Evolutionary conservation across 2,113 vertebrate species (phyloP).

Genomic region (Labeo catla): DNA sequence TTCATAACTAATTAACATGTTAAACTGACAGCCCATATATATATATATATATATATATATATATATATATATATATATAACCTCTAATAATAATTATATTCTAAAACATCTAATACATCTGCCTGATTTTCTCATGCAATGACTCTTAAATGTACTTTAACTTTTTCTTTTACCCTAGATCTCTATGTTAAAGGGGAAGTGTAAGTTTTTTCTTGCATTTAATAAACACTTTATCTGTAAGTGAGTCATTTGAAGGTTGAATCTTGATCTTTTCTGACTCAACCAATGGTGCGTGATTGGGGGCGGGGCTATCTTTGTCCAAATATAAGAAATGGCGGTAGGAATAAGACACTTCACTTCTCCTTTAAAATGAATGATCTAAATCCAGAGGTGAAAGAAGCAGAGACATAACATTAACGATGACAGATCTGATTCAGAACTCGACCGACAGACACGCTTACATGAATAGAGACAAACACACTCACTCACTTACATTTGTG

Average conservation of each 20-base stretch:
- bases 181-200: not conserved
- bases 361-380: not conserved
- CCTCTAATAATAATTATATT: too few relatives aligned
- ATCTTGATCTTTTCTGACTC: not conserved
- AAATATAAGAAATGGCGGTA: not conserved
- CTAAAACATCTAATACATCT: too few relatives aligned
- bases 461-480: slow-evolving; percentile 40
- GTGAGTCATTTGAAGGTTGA: not conserved
- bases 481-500: slow-evolving; percentile 34
- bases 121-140: slow-evolving; percentile 4
- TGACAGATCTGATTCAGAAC: slow-evolving; percentile 12
- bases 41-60: too few relatives aligned
- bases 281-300: not conserved
- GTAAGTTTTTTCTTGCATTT: not conserved
- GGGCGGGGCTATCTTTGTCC: not conserved
- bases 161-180: not conserved
- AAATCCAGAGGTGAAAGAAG: not conserved
- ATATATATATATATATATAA: too few relatives aligned
- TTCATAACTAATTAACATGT: too few relatives aligned
- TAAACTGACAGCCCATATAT: too few relatives aligned
- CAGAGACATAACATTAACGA: not conserved
- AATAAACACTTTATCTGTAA: not conserved
- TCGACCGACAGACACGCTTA: slow-evolving; percentile 31
- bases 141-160: slow-evolving; percentile 8
- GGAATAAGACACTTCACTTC: slow-evolving; percentile 3